Conservation (phyloP, 1,140 invertebrate species). For the Cyclina sinensis region DNA sequence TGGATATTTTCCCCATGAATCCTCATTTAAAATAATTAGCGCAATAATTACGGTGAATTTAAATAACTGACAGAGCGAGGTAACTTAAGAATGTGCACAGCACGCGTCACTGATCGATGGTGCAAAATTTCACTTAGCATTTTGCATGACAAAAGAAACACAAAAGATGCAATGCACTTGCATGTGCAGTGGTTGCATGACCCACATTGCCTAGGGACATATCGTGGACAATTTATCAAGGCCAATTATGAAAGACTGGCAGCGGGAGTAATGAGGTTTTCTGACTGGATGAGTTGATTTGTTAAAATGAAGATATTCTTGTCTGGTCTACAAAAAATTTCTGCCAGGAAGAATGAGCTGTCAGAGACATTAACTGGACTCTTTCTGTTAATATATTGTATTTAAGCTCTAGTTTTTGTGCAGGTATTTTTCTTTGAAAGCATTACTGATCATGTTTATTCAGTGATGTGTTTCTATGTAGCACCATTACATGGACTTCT, state of each 20-base stretch:
- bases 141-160: constrained; percentile 37
- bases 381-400: too few species aligned
- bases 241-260: neutral
- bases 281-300: neutral
- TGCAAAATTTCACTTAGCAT: neutral
- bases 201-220: neutral
- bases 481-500: too few species aligned
- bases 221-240: constrained; percentile 6
- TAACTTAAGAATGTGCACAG: neutral
- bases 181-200: constrained; percentile 15
- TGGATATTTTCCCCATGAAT: neutral
- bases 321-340: too few species aligned
- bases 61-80: neutral
- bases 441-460: too few species aligned
- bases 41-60: constrained; percentile 8
- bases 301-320: neutral
- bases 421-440: too few species aligned
- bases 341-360: too few species aligned
- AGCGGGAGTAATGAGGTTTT: constrained; percentile 2
- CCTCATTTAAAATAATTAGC: constrained; percentile 15
- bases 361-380: too few species aligned
- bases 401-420: too few species aligned
- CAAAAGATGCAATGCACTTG: neutral
- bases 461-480: neutral
- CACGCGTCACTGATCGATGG: neutral